Base-by-base conservation (phyloP, 2,113 vertebrate genomes). In the Plecotus auritus region DNA sequence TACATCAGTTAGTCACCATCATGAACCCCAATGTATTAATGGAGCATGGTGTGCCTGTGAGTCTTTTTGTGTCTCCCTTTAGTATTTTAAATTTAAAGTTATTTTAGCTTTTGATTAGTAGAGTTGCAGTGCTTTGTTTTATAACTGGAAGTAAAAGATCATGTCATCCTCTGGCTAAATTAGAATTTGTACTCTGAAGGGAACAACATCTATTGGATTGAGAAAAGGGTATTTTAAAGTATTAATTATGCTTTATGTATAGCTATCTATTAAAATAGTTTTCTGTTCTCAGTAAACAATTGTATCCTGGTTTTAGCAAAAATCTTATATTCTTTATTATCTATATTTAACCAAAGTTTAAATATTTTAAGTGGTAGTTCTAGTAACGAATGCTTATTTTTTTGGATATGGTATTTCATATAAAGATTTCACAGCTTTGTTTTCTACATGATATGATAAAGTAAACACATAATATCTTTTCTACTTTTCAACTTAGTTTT, bases 11-110 rank as follows among this genome's bases (percentile, higher is more conserved):
- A 76, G 99, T 99, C 97, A 99, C 99, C 98, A 99, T 99, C 97
- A 99, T 99, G 99, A 99, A 99, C 97, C 99, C 99, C 72, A 99
- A 99, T 13, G 96, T 99, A 88, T 98, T 99, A 40, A 99, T 99
- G 99, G 99, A 99, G 94, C 99, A 99, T 14, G 99, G 99, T 10
- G 99, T 99, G 54, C 99, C 99, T 86, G 99, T 99, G 98, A 95
- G 99, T 99, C 84, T 95, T 90, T 86, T 37, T 85, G 59, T 81
- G 56, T 96, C 88, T 97, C 61, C 54, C 37, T 94, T 82, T 11
- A 64, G 40, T 93, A 30, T 56, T 92, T 93, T 87, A 20, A 92
- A 91, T 45, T 85, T 40, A 77, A 83, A 85, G 45, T 92, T 94
- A 77, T 64, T 40, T 92, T 91, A 70, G 35, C 20, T 94, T 91